Base-by-base conservation (phyloP, 2,113 vertebrate genomes). In the Channa argus region DNA sequence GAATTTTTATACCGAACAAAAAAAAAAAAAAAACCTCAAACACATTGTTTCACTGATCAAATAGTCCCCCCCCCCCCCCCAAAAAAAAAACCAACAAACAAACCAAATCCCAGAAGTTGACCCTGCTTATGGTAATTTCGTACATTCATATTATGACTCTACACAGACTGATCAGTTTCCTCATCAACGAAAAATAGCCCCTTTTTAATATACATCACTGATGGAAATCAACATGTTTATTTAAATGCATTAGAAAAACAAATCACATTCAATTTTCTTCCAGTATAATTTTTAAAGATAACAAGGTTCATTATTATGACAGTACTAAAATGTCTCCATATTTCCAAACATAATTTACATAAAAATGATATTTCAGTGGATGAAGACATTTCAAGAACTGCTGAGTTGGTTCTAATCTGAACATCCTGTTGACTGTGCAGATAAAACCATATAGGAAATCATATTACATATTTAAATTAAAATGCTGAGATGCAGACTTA, bases 211-310 rank as follows among this genome's bases (percentile, higher is more conserved):
- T 59, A 41, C 43, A 61, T 60, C 43, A 37, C 4, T 51, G 34
- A 50, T 58, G 36, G 34, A 79, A 71, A 53, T 58, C 33, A 46
- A 43, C 14, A 10, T 47, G 3, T 38, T 71, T 59, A 70, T 80
- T 80, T 43, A 76, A 43, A 66, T 1, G 12, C 50, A 67, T 71
- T 41, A 77, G 33, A 59, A 55, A 74, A 65, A 41, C 5, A 74
- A 62, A 68, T 68, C 56, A 72, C 68, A 72, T 47, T 49, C 43
- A 43, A 7, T 45, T 46, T 41, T 49, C n/a, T 45, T 39, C 39
- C 46, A 47, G 54, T 54, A 41, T 41, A 65, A 71, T 39, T 71
- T 59, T 58, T 13, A 59, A 44, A 70, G 45, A 58, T 13, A 5
- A 53, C 41, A 2, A 51, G n/a, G 13, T 9, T 50, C 33, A 10